Evolutionary conservation across 2,888 invertebrate species (phyloP).

Genomic region (Callosobruchus maculatus): DNA sequence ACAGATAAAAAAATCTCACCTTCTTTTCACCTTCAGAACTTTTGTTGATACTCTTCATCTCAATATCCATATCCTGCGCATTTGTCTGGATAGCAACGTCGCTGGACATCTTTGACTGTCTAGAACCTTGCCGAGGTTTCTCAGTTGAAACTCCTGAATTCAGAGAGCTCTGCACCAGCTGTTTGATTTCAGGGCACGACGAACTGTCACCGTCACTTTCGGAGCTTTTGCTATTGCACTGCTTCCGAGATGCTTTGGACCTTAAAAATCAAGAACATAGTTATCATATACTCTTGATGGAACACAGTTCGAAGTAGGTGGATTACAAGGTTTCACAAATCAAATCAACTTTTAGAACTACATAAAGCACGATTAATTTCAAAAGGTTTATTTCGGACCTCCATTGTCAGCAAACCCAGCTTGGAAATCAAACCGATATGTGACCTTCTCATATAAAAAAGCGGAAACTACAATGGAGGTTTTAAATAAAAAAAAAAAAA

Average conservation of each 20-base stretch:
- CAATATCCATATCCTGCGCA: slow-evolving; percentile 49
- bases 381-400: too few relatives aligned
- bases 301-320: too few relatives aligned
- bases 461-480: too few relatives aligned
- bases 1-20: background rate
- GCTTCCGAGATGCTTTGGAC: slow-evolving; percentile 26
- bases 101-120: slow-evolving; percentile 48
- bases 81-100: slow-evolving; percentile 60
- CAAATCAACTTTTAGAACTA: too few relatives aligned
- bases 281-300: too few relatives aligned
- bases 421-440: too few relatives aligned
- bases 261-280: slow-evolving; percentile 24
- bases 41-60: slow-evolving; percentile 24
- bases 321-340: too few relatives aligned
- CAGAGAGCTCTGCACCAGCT: slow-evolving; percentile 48
- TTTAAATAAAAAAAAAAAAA: too few relatives aligned
- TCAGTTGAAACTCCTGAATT: slow-evolving; percentile 49
- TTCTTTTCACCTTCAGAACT: slow-evolving; percentile 27
- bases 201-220: slow-evolving; percentile 37
- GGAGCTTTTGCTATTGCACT: slow-evolving; percentile 30
- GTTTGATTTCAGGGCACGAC: slow-evolving; percentile 51
- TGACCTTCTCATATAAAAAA: too few relatives aligned
- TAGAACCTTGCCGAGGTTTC: slow-evolving; percentile 47
- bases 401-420: too few relatives aligned
- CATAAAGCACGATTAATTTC: too few relatives aligned